Conservation (phyloP, 2,888 invertebrate species). For the Seira ritae region DNA sequence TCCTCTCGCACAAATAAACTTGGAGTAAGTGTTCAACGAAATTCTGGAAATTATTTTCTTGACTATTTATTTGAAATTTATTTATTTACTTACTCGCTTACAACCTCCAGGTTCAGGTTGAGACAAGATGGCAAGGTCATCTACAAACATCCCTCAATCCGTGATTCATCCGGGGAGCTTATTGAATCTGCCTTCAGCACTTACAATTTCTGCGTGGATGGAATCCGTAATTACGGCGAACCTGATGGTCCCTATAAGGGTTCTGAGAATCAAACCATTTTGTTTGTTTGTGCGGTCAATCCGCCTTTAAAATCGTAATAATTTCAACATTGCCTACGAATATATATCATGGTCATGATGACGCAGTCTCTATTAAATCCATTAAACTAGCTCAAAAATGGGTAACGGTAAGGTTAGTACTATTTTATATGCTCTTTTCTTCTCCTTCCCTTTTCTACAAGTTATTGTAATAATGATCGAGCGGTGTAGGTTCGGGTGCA, state of each 20-base stretch:
- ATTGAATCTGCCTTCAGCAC: conserved; percentile 65
- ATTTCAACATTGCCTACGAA: too few species aligned
- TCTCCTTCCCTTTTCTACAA: too few species aligned
- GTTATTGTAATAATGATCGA: too few species aligned
- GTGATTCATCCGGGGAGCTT: conserved; percentile 42
- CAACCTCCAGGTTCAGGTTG: conserved; percentile 51
- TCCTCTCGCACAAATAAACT: conserved; percentile 65
- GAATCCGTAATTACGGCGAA: conserved; percentile 58
- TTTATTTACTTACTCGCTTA: neutral
- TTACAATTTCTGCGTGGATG: conserved; percentile 63
- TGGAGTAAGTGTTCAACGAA: conserved; percentile 59
- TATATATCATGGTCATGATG: too few species aligned
- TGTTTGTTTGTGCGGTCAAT: conserved; percentile 64
- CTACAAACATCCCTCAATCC: conserved; percentile 62
- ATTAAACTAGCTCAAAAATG: too few species aligned
- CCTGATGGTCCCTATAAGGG: conserved; percentile 33
- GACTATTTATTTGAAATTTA: neutral
- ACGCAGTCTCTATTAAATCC: too few species aligned
- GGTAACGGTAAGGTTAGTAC: too few species aligned
- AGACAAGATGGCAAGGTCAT: conserved; percentile 63
- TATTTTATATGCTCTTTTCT: too few species aligned
- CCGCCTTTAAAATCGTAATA: conserved; percentile 38
- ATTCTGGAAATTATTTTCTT: neutral
- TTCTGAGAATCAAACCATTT: conserved; percentile 58
- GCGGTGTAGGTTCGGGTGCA: too few species aligned